Conservation (phyloP, 1,140 invertebrate genomes). For the Xylocopa sonorina region DNA sequence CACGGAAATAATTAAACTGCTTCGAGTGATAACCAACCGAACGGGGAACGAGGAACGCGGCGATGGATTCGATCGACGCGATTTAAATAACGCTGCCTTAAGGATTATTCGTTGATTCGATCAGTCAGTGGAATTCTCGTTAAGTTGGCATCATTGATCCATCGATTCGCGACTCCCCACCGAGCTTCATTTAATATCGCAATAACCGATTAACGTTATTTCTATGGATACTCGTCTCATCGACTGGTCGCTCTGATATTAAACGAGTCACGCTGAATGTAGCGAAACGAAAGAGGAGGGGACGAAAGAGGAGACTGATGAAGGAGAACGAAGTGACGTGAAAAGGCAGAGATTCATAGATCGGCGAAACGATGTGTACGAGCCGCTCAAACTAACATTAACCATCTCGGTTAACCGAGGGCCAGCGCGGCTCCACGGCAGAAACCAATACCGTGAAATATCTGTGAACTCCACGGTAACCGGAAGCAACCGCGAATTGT, state of each 20-base stretch:
- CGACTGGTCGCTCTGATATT: neutral
- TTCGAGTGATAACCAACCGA: no score
- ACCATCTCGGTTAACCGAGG: slow-evolving; percentile 56
- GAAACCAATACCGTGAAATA: slow-evolving; percentile 64
- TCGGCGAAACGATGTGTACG: slow-evolving; percentile 28
- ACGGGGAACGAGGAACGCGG: no score
- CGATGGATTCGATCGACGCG: neutral
- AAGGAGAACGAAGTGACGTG: slow-evolving; percentile 8
- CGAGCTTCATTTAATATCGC: neutral
- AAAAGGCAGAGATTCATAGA: slow-evolving; percentile 30
- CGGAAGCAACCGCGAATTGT: slow-evolving; percentile 61
- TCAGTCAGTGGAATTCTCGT: neutral
- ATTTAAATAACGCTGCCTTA: neutral
- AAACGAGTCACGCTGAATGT: neutral
- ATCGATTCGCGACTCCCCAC: neutral
- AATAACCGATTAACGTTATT: neutral
- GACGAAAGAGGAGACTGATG: neutral
- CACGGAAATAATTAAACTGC: neutral
- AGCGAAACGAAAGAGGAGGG: neutral
- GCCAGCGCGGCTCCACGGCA: slow-evolving; percentile 30
- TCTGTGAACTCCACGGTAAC: slow-evolving; percentile 50
- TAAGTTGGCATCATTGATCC: neutral
- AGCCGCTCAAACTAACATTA: slow-evolving; percentile 55
- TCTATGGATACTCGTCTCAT: neutral
- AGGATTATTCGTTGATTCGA: neutral